Evolutionary conservation across 2,888 invertebrate species (phyloP).

Genomic region (Phragmatobia fuliginosa): DNA sequence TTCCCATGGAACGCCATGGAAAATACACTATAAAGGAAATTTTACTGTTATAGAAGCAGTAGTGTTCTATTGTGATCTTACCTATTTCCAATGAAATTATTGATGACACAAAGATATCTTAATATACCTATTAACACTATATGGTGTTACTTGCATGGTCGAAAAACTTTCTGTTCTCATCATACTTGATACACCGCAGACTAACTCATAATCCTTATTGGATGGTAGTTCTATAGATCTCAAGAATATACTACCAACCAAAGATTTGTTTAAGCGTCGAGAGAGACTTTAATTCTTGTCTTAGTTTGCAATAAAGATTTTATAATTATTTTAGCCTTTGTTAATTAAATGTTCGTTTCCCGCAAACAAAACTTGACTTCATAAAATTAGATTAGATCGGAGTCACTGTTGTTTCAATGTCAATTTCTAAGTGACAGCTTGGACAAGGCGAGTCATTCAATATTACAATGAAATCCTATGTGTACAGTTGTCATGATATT

Average conservation of each 20-base stretch:
- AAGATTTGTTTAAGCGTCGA: not conserved
- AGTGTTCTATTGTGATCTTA: not conserved
- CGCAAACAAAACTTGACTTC: not conserved
- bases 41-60: not conserved
- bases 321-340: not conserved
- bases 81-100: too few relatives aligned
- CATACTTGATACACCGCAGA: not conserved
- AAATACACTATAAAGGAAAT: not conserved
- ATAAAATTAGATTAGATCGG: not conserved
- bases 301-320: not conserved
- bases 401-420: not conserved
- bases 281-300: not conserved
- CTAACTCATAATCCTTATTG: not conserved
- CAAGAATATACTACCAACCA: not conserved
- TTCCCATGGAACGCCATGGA: not conserved
- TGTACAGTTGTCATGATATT: not conserved
- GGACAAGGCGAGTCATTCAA: not conserved
- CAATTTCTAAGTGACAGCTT: not conserved
- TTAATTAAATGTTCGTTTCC: not conserved
- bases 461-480: not conserved
- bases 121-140: too few relatives aligned
- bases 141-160: too few relatives aligned
- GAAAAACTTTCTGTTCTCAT: not conserved
- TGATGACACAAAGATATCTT: too few relatives aligned
- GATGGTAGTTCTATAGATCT: not conserved